These are phyloP conservation scores for Xenopus laevis DNA, from an alignment of 2,113 vertebrate species.

Conservation along the genomic window DNA sequence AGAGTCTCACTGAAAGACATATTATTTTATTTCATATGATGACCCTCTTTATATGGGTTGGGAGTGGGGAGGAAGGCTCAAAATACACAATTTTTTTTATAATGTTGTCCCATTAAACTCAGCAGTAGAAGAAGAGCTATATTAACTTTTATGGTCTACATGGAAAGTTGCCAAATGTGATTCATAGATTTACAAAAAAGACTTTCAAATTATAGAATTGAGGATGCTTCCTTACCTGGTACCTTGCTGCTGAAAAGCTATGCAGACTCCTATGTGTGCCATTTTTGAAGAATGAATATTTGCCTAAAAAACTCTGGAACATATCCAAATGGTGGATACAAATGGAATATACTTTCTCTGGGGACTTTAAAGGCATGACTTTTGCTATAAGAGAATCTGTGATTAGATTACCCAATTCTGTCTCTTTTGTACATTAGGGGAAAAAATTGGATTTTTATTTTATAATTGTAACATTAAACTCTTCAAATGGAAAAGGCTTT, in stretches of 20 bases:
- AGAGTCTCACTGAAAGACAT: neutral
- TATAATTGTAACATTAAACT: conserved; percentile 90
- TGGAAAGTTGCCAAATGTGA: conserved; percentile 24
- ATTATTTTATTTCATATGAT: conserved; percentile 13
- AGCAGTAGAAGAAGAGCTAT: conserved; percentile 23
- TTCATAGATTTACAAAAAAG: neutral
- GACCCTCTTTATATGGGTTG: neutral
- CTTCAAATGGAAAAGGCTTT: conserved; percentile 93
- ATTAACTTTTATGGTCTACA: conserved; percentile 53
- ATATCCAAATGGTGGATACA: conserved; percentile 66
- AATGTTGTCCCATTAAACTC: conserved; percentile 66
- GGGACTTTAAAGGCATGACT: conserved; percentile 66
- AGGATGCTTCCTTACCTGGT: conserved; percentile 73
- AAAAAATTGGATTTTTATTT: conserved; percentile 96
- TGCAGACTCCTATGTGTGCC: conserved; percentile 79
- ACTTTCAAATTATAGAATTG: neutral
- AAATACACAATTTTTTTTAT: conserved; percentile 55
- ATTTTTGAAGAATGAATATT: conserved; percentile 77
- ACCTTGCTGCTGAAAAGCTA: conserved; percentile 84
- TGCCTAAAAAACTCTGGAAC: conserved; percentile 81
- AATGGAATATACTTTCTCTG: conserved; percentile 62
- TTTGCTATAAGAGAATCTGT: conserved; percentile 73
- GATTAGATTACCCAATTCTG: conserved; percentile 87
- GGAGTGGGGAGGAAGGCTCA: conserved; percentile 39
- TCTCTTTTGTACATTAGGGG: conserved; percentile 98